Evolutionary conservation across 2,888 invertebrate species (phyloP), one percentile per base, ranked within the genome.

Genomic region (Drosophila rellima): DNA sequence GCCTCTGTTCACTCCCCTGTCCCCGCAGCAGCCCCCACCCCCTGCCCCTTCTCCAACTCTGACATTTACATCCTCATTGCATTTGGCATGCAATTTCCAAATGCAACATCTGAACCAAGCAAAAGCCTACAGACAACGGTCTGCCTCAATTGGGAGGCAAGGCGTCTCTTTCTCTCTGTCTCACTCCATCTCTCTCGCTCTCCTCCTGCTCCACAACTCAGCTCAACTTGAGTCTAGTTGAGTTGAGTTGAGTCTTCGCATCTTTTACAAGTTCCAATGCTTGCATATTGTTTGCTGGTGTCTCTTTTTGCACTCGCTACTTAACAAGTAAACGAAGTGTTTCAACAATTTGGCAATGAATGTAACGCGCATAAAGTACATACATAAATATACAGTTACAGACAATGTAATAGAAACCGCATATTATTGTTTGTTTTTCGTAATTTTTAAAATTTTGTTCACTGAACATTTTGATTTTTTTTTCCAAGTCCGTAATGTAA

Each of bases 81-180:
- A 74, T 70, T 82, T 82, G 83, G 74, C 83, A 87, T 83, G 84
- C 84, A 87, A 86, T 87, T 80, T 83, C 55, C 66, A 83, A 80
- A 82, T 87, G 88, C 88, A 80, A 72, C 72, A 63, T 50, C 70
- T 47, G 18, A 59, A 62, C 59, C 48, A 40, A 56, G 60, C 59
- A 55, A 60, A 71, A 66, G 67, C 77, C 77, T 77, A 64, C 39
- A 13, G n/a, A 75, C 70, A 20, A 15, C 20, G 13, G 17, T 66
- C 70, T 37, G 31, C 31, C 6, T 60, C 60, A 26, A 60, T 45
- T 20, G 29, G 31, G 31, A 13, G 15, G 17, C 15, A 17, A 45
- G 23, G 31, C 18, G 8, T 20, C 42, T 42, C 18, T 1, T 54
- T 13, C 51, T 26, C 15, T 8, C 11, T 11, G 10, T 3, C 39